These are phyloP conservation scores for Pelecanus crispus DNA, from an alignment of 2,113 vertebrate genomes.

Conservation along the genomic window DNA sequence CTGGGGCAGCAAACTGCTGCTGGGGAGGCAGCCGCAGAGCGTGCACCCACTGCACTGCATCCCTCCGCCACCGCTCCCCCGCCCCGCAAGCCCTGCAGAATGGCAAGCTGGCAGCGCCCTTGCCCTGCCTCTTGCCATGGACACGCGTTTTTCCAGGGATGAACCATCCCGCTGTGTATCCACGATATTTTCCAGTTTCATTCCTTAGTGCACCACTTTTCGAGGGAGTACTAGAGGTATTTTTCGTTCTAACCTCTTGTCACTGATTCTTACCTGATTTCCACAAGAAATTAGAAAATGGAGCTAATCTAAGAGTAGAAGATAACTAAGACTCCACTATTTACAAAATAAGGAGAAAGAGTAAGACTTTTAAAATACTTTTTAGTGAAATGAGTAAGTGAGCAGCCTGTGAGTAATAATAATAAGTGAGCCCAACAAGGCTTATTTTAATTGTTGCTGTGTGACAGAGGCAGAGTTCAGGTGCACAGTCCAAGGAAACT, in stretches of 20 bases:
- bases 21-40: not conserved
- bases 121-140: not conserved
- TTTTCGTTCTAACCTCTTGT: not conserved
- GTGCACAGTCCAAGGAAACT: not conserved
- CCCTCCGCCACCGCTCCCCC: not conserved
- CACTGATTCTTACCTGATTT: not conserved
- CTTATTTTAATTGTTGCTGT: not conserved
- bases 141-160: not conserved
- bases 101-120: accelerated
- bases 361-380: not conserved
- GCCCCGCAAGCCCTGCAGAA: not conserved
- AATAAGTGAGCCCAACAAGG: too few relatives aligned
- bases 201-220: not conserved
- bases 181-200: not conserved
- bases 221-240: not conserved
- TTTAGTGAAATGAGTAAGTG: not conserved
- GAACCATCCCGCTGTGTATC: not conserved
- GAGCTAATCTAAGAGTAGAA: not conserved
- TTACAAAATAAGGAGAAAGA: not conserved
- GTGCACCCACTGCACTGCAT: accelerated
- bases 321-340: not conserved
- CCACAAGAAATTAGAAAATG: not conserved
- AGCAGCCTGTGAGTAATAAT: too few relatives aligned
- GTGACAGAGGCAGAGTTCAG: not conserved
- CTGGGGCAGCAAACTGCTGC: not conserved